These are phyloP conservation scores for Malurus splendens DNA, from an alignment of 2,797 vertebrate species.

Conservation along the genomic window DNA sequence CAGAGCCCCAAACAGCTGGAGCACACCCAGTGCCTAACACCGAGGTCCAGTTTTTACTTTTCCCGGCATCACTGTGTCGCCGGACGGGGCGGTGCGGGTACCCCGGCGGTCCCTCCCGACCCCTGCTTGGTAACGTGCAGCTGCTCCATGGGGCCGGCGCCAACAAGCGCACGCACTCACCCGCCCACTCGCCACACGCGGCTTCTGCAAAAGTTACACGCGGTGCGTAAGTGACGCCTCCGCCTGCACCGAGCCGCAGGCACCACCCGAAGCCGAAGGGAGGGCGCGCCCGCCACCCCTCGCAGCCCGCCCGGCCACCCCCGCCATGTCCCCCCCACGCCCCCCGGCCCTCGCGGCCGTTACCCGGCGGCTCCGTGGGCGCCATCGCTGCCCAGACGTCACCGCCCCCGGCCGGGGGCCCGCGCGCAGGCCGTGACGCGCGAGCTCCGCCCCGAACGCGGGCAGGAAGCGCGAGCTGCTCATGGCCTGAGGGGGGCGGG, in stretches of 20 bases:
- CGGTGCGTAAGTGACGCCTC: accelerated
- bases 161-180: accelerated
- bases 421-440: background rate
- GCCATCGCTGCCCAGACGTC: background rate
- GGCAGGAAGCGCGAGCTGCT: background rate
- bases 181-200: background rate
- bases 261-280: background rate
- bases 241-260: background rate
- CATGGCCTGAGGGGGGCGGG: accelerated
- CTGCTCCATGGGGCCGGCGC: accelerated
- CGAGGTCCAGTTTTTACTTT: accelerated
- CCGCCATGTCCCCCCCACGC: background rate
- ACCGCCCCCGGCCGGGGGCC: background rate
- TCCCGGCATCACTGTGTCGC: accelerated
- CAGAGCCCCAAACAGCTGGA: background rate
- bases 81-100: background rate
- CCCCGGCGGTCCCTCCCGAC: too few species aligned
- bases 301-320: background rate
- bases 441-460: background rate
- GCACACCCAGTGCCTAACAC: background rate
- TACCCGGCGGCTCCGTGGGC: background rate
- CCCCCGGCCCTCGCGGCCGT: background rate
- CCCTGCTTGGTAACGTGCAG: background rate
- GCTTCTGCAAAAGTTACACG: background rate
- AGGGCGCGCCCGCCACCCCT: background rate